Evolutionary conservation across 1,140 invertebrate genomes (phyloP).

Genomic region (Drosophila setifemur): DNA sequence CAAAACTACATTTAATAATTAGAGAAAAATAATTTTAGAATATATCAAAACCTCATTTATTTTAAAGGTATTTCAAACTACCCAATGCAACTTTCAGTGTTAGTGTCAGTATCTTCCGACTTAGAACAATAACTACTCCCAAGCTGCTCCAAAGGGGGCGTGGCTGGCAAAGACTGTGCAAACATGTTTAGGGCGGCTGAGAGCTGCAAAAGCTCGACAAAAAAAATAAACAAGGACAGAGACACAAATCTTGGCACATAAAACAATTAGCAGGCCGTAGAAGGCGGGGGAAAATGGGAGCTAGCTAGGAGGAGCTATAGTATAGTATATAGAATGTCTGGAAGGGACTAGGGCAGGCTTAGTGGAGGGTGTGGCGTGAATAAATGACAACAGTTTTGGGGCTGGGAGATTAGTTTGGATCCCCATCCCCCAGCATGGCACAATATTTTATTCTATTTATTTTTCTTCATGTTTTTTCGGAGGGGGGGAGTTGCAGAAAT

Average conservation of each 20-base stretch:
- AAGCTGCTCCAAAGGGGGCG: slow-evolving; percentile 49
- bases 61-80: too few relatives aligned
- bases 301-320: too few relatives aligned
- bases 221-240: slow-evolving; percentile 50
- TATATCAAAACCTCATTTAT: too few relatives aligned
- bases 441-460: slow-evolving; percentile 40
- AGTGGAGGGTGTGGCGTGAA: slow-evolving; percentile 43
- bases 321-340: too few relatives aligned
- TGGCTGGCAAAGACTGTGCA: slow-evolving; percentile 36
- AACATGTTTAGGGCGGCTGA: slow-evolving; percentile 70
- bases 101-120: background rate
- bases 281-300: background rate
- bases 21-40: too few relatives aligned
- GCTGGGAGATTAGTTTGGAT: slow-evolving; percentile 63
- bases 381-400: slow-evolving; percentile 62
- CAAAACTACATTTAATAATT: too few relatives aligned
- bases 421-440: background rate
- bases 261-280: slow-evolving; percentile 70
- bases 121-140: slow-evolving; percentile 56
- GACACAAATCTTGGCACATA: slow-evolving; percentile 81
- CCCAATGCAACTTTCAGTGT: background rate
- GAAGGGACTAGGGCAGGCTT: slow-evolving; percentile 19
- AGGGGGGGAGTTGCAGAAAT: slow-evolving; percentile 45
- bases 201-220: slow-evolving; percentile 11
- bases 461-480: slow-evolving; percentile 32